Base-by-base conservation (phyloP, 2,797 vertebrate species). In the Manis pentadactyla region DNA sequence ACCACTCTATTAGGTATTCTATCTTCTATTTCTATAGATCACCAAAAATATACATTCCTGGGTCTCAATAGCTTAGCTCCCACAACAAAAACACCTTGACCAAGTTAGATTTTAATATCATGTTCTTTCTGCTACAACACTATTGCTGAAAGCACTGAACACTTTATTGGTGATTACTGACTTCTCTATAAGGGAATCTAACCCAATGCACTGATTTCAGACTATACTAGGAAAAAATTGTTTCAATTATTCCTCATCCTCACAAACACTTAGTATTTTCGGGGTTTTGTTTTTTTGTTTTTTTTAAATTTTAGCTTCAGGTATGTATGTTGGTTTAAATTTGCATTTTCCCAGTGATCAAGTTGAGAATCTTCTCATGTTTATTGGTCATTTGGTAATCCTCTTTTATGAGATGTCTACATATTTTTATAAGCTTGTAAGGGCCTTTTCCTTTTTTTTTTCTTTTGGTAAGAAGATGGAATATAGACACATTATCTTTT, bases 341-440 rank as follows among this genome's bases (percentile, higher is more conserved):
- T 51, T 93, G 11, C 14, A 91, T 79, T 71, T 96, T 74, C 69
- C n/a, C 42, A 89, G 46, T 73, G 21, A 87, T 90, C 90, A 96
- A 75, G 64, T 69, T 91, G 59, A 95, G 9, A 93, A 89, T 95
- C 25, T 90, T 73, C 63, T n/a, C 23, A 69, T 78, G 79, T 74
- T 94, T 83, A 95, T 2, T 73, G 59, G n/a, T 12, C 12, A 86
- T 77, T 53, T 68, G 53, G 59, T 74, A 73, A 90, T 42, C 55
- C 29, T 42, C 81, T 89, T 71, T 87, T 68, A 63, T n/a, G 27
- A 96, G 92, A 74, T 75, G 12, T 81, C 59, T 84, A 92, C 31
- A 37, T 17, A 49, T 51, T 90, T 97, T 59, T 53, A 2, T 78
- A 94, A 93, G 57, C n/a, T 79, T 95, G 2, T 75, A 87, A 74